Conservation (phyloP, 2,888 invertebrate species). For the Rotaria magnacalcarata region DNA sequence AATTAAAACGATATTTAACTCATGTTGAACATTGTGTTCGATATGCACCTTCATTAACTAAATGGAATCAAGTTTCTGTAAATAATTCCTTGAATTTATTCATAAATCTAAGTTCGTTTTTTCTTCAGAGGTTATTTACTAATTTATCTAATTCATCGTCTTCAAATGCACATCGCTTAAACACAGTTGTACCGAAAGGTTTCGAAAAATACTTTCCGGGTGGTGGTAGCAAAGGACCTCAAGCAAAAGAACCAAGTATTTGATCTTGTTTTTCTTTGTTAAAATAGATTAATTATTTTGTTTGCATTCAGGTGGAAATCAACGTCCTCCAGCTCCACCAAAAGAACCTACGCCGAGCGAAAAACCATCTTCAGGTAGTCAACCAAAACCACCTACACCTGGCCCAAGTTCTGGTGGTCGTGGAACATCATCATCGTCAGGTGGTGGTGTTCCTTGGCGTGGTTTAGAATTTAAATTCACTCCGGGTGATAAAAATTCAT, state of each 20-base stretch:
- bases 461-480: background rate
- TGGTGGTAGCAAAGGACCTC: slow-evolving; percentile 51
- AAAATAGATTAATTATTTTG: background rate
- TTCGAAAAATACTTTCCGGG: slow-evolving; percentile 84
- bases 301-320: slow-evolving; percentile 40
- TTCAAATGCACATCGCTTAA: background rate
- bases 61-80: background rate
- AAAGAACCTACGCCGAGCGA: slow-evolving; percentile 48
- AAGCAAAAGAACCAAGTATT: slow-evolving; percentile 47
- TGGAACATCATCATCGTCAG: slow-evolving; percentile 42
- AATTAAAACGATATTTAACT: background rate
- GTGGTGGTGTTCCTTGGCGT: slow-evolving; percentile 38
- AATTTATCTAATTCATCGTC: background rate
- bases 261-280: too few relatives aligned
- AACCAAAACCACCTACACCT: background rate
- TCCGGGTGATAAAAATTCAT: background rate
- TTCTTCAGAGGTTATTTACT: background rate
- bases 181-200: slow-evolving; percentile 69
- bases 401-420: background rate
- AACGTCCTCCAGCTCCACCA: slow-evolving; percentile 48
- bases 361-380: slow-evolving; percentile 31
- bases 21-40: background rate
- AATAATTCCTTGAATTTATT: background rate
- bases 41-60: background rate
- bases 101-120: background rate